Base-by-base conservation (phyloP, 2,797 vertebrate species). In the Falco concolor region DNA sequence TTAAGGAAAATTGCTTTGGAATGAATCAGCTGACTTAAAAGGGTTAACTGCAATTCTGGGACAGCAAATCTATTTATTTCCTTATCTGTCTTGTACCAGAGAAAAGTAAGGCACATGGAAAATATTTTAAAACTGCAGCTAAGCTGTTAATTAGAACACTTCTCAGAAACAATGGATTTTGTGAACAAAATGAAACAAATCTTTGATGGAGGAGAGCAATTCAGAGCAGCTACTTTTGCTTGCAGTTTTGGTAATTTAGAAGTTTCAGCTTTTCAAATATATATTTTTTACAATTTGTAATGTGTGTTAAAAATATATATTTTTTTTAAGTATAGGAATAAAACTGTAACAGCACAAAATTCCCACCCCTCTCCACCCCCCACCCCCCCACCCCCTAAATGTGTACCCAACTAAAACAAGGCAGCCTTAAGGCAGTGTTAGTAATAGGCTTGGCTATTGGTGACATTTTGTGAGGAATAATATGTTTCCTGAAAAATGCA, bases 81-180 rank as follows among this genome's bases (percentile, higher is more conserved):
- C 74, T 94, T 90, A 93, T 96, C 89, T 95, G 38, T 89, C 87
- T 87, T 92, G 56, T 73, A 91, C 90, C 70, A 90, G 87, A 73
- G 84, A 77, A 80, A 76, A 86, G n/a, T 81, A 91, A 89, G 54
- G 93, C 78, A 2, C 63, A 59, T 77, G 73, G 79, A 93, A 96
- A 95, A 78, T 69, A 82, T 92, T 95, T 93, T 65, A 42, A 85
- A 88, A 68, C 76, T 94, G 25, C 75, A 74, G 78, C 77, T 91
- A 76, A 92, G 83, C 89, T 89, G 65, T 92, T 95, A 80, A 90
- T 91, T 94, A 91, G 78, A 96, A 72, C 34, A n/a, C 61, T 91
- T 93, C 61, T 78, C 70, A 84, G 45, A 84, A 87, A 90, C 60
- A 79, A 53, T 83, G 61, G 63, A 47, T 68, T 93, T 78, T 91